Evolutionary conservation across 2,888 invertebrate genomes (phyloP).

Genomic region (Hypena proboscidalis): DNA sequence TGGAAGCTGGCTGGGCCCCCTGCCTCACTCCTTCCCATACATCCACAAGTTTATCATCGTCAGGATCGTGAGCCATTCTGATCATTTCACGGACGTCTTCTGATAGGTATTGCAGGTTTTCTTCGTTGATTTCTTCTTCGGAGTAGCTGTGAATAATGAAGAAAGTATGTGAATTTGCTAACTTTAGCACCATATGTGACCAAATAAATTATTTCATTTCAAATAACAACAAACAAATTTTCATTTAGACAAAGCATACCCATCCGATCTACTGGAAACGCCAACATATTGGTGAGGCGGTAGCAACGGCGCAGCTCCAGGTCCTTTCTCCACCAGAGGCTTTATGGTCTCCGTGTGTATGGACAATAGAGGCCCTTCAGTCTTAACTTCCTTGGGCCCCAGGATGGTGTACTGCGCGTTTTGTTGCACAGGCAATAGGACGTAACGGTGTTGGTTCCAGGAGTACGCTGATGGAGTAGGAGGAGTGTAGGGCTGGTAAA

Average conservation of each 20-base stretch:
- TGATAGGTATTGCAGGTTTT: constrained; percentile 75
- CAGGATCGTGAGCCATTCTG: constrained; percentile 67
- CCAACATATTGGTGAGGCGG: constrained; percentile 67
- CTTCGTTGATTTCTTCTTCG: constrained; percentile 63
- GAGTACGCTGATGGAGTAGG: constrained; percentile 65
- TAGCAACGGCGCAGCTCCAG: constrained; percentile 55
- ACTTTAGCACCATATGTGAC: no score
- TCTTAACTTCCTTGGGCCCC: constrained; percentile 60
- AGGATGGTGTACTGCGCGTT: constrained; percentile 71
- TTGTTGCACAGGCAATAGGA: constrained; percentile 68
- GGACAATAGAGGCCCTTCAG: constrained; percentile 65
- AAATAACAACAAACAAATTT: background rate
- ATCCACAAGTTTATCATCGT: constrained; percentile 68
- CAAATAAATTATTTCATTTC: no score
- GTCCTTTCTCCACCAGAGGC: constrained; percentile 70
- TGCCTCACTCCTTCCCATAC: constrained; percentile 68
- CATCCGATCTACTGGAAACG: constrained; percentile 64
- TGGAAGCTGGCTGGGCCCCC: constrained; percentile 59
- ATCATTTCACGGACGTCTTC: constrained; percentile 74
- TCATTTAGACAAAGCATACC: constrained; percentile 41
- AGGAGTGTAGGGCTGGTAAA: constrained; percentile 82
- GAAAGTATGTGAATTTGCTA: no score
- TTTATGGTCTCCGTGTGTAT: constrained; percentile 67
- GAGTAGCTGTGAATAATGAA: constrained; percentile 9
- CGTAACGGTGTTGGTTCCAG: constrained; percentile 56